A percentile compares a stretch with the other conserved stretches of the same genome.
These are phyloP conservation scores for Suricata suricatta DNA, from an alignment of 2,113 vertebrate species.

Conservation along the genomic window DNA sequence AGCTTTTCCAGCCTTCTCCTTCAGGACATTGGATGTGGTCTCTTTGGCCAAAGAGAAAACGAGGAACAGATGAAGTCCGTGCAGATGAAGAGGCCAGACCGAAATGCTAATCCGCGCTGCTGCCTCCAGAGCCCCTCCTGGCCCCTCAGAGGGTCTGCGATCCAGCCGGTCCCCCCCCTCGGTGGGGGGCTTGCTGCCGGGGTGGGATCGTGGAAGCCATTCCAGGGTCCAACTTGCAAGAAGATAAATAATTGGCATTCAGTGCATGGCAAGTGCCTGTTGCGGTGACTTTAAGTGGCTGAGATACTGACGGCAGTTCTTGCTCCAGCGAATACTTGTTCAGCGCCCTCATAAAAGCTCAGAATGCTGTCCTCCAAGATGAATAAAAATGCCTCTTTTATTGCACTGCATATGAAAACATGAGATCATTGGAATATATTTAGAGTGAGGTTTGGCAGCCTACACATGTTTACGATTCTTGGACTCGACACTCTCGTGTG, in stretches of 20 bases:
- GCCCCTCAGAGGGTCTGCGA: background rate
- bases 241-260: background rate
- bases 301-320: background rate
- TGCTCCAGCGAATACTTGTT: background rate
- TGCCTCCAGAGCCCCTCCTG: constrained; percentile 1
- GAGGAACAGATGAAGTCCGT: constrained; percentile 64
- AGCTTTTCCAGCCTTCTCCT: constrained; percentile 50
- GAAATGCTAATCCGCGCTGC: background rate
- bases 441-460: constrained; percentile 83
- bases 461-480: constrained; percentile 63
- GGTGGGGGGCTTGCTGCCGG: background rate
- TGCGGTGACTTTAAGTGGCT: background rate
- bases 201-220: background rate
- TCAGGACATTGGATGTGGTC: background rate
- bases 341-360: background rate
- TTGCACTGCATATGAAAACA: constrained; percentile 79
- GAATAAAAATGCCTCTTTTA: constrained; percentile 77
- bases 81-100: constrained; percentile 24
- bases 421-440: constrained; percentile 84
- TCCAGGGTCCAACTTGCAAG: background rate
- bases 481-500: constrained; percentile 60
- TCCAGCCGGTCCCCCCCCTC: background rate
- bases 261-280: background rate
- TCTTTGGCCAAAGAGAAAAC: constrained; percentile 68
- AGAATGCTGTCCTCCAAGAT: constrained; percentile 70